Base-by-base conservation (phyloP, 2,113 vertebrate species). In the Tyrannus savana region DNA sequence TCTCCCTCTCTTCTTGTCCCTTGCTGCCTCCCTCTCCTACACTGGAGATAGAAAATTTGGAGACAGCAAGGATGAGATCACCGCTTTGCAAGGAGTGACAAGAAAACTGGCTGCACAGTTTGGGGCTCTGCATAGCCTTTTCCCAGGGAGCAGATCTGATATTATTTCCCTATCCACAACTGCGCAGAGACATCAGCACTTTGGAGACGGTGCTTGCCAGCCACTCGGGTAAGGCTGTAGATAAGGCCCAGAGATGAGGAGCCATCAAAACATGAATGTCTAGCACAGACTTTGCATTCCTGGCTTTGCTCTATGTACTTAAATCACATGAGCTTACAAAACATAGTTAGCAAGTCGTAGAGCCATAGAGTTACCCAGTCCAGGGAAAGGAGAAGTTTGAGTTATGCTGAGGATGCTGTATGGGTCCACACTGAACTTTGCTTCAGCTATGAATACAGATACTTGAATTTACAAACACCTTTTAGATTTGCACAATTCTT, bases 41-140 rank as follows among this genome's bases (percentile, higher is more conserved):
- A 72, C 87, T 95, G 71, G 74, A 97, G 93, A 96, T 28, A 96
- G 85, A 89, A 90, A 67, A 78, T 97, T 95, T 96, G 95, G 96
- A 98, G 94, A 72, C 47, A 9, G 46, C 44, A n/a, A 58, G 88
- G 89, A 97, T 97, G 96, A 97, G 93, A 93, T 98, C 97, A 98
- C 62, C 12, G 28, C 90, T 95, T 86, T 89, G 64, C 63, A 35
- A 62, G 42, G 88, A 93, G 75, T 56, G 58, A 95, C 88, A 90
- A 96, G 96, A 87, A 97, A 96, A 39, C 53, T 52, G 78, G 67
- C 77, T 4, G 33, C 15, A 41, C 22, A 31, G 17, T 50, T 47
- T 9, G 7, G 71, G 68, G 67, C 87, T 81, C 69, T 50, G 67
- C 12, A 2, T 4, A 24, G 44, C 17, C 28, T 95, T 88, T 95